Evolutionary conservation across 2,797 vertebrate genomes (phyloP), one percentile per base, ranked within the genome.

Genomic region (Pangasius mekongensis): DNA sequence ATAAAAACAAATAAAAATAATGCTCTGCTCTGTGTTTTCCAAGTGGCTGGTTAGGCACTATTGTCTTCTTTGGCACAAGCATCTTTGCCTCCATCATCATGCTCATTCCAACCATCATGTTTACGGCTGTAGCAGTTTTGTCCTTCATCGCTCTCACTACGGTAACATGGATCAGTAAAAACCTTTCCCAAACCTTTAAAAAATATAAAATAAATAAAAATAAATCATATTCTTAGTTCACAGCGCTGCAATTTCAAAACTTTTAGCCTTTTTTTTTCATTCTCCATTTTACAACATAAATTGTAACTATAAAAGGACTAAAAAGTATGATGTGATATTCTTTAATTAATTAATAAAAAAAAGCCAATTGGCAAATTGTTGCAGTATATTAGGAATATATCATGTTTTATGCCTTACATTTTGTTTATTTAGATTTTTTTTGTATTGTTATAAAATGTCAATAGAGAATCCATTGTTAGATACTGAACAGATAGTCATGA

Each of bases 31-130:
- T 78, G 24, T 66, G 16, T 67, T 52, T 67, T 85, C 90, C 88
- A 95, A 99, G 98, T 0, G 98, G 98, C 85, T 99, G 98, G 98
- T 95, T 99, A 11, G 98, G 98, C 22, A 97, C 98, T 0, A 97
- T 99, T 91, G 96, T 97, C 91, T 99, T 97, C 94, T 98, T 99
- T 3, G 97, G 97, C 90, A 98, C 97, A 71, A 99, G 97, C 0
- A 95, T 98, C 74, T 95, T 98, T 13, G 96, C 98, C 0, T 98
- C 98, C 0, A 95, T 99, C 88, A 95, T 99, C 91, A 99, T 99
- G 98, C 95, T 99, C 88, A 96, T 99, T 86, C 98, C 98, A 7
- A 99, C 98, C 0, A 24, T 99, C 92, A 97, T 99, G 96, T 99
- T 99, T 94, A 99, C 98, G 0, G 97, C 95, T 2, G 95, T 99